phyloP scores from a whole-genome alignment of 1,140 invertebrate species.

The Spodoptera frugiperda region DNA sequence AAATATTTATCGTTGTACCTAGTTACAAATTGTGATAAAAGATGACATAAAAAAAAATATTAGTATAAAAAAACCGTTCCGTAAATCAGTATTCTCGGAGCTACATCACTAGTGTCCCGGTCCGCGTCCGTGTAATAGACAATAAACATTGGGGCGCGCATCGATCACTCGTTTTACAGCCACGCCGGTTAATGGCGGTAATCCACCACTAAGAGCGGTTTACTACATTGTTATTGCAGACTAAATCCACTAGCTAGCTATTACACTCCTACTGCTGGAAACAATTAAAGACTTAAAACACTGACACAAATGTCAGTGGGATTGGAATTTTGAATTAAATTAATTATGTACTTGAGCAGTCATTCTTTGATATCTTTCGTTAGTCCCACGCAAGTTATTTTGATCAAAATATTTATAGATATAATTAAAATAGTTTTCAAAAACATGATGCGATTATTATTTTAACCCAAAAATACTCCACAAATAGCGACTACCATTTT shows the following conservation, averaged over 20 bases:
- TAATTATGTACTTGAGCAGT: neutral
- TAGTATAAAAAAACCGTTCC: neutral
- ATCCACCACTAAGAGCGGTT: conserved; percentile 77
- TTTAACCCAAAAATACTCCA: no score
- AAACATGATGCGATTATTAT: no score
- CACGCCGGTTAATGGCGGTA: conserved; percentile 77
- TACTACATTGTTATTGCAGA: conserved; percentile 63
- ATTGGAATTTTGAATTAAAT: neutral
- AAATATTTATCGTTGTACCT: no score
- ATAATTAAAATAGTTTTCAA: no score
- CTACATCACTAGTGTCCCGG: conserved; percentile 54
- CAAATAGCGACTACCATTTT: conserved; percentile 8
- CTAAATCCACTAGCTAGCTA: conserved; percentile 50
- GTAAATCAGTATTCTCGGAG: conserved; percentile 18
- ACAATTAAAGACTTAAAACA: conserved; percentile 46
- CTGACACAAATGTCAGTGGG: conserved; percentile 10
- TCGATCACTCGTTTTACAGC: conserved; percentile 79
- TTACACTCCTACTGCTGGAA: conserved; percentile 41
- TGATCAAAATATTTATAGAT: no score
- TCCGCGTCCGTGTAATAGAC: conserved; percentile 66
- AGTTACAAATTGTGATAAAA: neutral
- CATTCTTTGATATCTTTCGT: no score
- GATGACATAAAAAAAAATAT: neutral
- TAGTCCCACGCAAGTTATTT: no score
- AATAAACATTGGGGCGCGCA: conserved; percentile 73